These are phyloP conservation scores for Trogon surrucura DNA, from an alignment of 2,113 vertebrate genomes.

Conservation along the genomic window DNA sequence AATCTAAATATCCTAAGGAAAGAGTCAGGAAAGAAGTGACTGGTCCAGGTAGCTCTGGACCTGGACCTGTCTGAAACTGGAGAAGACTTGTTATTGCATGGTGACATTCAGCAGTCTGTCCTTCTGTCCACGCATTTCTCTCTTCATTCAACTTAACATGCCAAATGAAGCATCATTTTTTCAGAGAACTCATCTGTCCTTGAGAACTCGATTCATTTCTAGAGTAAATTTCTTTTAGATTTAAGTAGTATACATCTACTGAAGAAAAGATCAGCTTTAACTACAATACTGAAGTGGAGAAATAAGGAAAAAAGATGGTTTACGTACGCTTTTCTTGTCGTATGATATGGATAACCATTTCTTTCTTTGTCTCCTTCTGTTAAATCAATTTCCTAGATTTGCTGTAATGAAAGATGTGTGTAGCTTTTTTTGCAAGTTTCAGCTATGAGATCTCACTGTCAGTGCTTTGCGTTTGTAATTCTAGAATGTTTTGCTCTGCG, in stretches of 20 bases:
- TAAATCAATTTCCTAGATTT: neutral
- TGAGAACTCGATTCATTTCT: neutral
- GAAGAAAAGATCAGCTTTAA: neutral
- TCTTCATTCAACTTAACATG: neutral
- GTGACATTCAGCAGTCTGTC: neutral
- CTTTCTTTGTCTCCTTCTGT: neutral
- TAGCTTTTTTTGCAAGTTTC: neutral
- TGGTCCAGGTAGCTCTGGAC: neutral
- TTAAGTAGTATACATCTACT: neutral
- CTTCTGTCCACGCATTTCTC: neutral
- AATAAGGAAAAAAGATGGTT: neutral
- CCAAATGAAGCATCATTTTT: neutral
- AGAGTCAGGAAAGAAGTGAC: neutral
- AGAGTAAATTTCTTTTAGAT: neutral
- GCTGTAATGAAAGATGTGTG: neutral
- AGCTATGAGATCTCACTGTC: neutral
- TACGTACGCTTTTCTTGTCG: fast-evolving
- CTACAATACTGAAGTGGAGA: neutral
- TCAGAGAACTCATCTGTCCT: neutral
- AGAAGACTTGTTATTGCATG: neutral
- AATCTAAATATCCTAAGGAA: neutral
- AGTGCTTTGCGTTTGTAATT: neutral
- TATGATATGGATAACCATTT: neutral
- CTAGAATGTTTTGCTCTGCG: neutral
- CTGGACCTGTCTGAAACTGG: neutral